Evolutionary conservation across 2,797 vertebrate genomes (phyloP), one percentile per base, ranked within the genome.

Genomic region (Sebastolobus altivelis): DNA sequence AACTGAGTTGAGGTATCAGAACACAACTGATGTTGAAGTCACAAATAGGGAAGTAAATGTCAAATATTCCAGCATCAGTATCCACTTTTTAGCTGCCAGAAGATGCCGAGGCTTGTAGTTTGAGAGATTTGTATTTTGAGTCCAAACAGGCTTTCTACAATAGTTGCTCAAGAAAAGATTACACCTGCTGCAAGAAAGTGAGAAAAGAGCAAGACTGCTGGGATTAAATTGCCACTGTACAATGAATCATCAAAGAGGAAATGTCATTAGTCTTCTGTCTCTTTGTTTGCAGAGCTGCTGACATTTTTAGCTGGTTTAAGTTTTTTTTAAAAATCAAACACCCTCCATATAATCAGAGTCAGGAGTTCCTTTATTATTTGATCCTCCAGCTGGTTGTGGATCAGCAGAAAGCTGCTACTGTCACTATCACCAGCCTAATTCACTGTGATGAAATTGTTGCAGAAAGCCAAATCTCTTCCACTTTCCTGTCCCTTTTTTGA

Each of bases 321-420:
- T 79, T 69, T 75, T 52, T n/a, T n/a, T n/a, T n/a, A 22, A 22
- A 27, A 52, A 18, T 72, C 59, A 33, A 80, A 62, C 11, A 29
- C 27, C 11, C 54, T 71, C 20, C 31, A 18, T n/a, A 49, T 54
- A n/a, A 80, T 59, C 66, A 76, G n/a, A 68, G 54, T 67, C 61
- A 4, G 22, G 60, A 49, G 56, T 73, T 27, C 6, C 18, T 5
- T 61, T 49, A 43, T 77, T 66, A 11, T 72, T 81, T 73, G 40
- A 68, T 71, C 58, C 66, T 43, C 31, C 56, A 60, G 76, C 75
- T 84, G 55, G 38, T 65, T 83, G 29, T 29, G 55, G 46, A 81
- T 81, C 56, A 71, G 62, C 75, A 87, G 76, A 84, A 84, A 80
- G 63, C 68, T 60, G 59, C 56, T 58, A 37, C 79, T 65, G 73